Base-by-base conservation (phyloP, 1,140 invertebrate species). In the Subanguina moxae region DNA sequence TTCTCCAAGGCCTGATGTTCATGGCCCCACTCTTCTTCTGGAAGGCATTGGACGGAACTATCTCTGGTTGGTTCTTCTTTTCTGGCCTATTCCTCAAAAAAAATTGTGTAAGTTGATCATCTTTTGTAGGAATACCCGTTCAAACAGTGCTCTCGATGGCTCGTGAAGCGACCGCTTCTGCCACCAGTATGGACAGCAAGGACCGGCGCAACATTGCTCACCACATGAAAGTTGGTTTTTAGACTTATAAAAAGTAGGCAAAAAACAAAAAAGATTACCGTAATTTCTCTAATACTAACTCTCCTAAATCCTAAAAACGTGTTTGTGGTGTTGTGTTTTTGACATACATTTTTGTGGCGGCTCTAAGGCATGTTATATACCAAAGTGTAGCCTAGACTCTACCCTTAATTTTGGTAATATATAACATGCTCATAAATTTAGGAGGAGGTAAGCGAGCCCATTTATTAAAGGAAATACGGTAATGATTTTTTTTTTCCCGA, bases 121-220 rank as follows among this genome's bases (percentile, higher is more conserved):
- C 45, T 5, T 32, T 15, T 65, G 42, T 48, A 74, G 73, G 74
- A 15, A 28, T 76, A 30, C 72, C 78, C 23, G 46, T 76, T 17
- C 68, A 72, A 19, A 68, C 76, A 11, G 56, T 76, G 15, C 56
- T 76, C 43, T 58, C 69, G 30, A 75, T 70, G 73, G 70, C 71
- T 23, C 57, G 23, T 46, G 45, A 59, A 8, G 67, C 76, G 8
- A 28, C 56, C 9, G 30, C 21, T 42, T 68, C 38, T 25, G 30
- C 21, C 43, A 5, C 7, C 23, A 56, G 48, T 45, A 52, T 42
- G 38, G 68, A 56, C 15, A 45, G 43, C 15, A 46, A 46, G 28
- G 64, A 27, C 15, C 21, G 57, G 13, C 32, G 32, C 19, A 62
- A n/a, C 23, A n/a, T 73, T 17, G 30, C 58, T 23, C 66, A 64